Evolutionary conservation across 2,797 vertebrate genomes (phyloP).

Genomic region (Propithecus deckenii): DNA sequence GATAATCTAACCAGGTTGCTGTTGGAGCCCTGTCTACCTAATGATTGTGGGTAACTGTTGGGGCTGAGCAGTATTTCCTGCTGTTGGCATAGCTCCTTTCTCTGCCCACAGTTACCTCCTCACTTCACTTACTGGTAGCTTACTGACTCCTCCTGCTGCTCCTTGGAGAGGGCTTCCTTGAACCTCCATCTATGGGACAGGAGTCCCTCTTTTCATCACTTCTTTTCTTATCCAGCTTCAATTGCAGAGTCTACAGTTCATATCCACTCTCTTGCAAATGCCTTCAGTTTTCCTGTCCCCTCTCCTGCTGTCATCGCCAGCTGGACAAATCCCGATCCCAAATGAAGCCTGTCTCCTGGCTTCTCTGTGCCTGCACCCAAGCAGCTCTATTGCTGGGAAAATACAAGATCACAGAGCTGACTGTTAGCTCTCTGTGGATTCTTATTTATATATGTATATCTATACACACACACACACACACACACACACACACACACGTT

Average conservation of each 20-base stretch:
- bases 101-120: neutral
- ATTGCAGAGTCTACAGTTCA: neutral
- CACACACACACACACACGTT: too few species aligned
- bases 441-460: too few species aligned
- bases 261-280: neutral
- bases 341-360: neutral
- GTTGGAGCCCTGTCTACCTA: neutral
- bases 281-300: neutral
- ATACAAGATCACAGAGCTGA: too few species aligned
- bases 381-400: neutral
- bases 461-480: too few species aligned
- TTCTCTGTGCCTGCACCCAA: neutral
- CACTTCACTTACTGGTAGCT: neutral
- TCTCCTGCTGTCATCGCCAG: neutral
- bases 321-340: neutral
- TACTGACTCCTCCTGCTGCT: neutral
- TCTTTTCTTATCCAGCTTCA: neutral
- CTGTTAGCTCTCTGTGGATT: neutral
- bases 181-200: neutral
- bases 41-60: neutral
- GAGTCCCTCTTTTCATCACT: neutral
- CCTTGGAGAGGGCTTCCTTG: neutral
- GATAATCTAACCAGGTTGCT: neutral
- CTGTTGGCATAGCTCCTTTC: neutral
- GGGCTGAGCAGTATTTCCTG: neutral